phyloP scores from a whole-genome alignment of 2,797 vertebrate genomes.

The Nannoperca obscura region DNA sequence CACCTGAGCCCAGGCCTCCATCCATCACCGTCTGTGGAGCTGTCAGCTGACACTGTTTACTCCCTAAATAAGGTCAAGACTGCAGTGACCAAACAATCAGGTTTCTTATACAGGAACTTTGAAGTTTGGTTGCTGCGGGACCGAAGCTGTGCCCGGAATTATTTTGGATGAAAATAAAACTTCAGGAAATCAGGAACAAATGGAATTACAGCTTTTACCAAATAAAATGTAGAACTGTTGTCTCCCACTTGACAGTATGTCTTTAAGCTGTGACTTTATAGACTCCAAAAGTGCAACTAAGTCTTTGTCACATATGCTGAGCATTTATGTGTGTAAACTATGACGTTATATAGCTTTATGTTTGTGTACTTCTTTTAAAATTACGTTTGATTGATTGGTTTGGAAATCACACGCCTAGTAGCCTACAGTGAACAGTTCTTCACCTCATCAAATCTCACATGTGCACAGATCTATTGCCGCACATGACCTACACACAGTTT shows the following conservation, averaged over 20 bases:
- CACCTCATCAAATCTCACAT: background rate
- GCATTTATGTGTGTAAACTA: background rate
- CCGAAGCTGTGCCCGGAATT: background rate
- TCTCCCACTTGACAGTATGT: background rate
- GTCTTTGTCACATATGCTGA: background rate
- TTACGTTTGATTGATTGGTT: background rate
- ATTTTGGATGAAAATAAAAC: background rate
- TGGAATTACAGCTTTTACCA: background rate
- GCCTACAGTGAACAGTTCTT: background rate
- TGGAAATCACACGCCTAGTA: background rate
- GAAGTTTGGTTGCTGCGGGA: background rate
- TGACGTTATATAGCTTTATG: background rate
- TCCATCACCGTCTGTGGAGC: slow-evolving; percentile 31
- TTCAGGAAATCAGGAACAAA: background rate
- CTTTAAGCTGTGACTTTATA: background rate
- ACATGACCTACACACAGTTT: background rate
- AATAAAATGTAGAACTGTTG: background rate
- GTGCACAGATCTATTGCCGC: background rate
- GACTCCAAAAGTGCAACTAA: background rate
- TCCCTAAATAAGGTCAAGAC: slow-evolving; percentile 27
- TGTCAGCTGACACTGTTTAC: slow-evolving; percentile 19
- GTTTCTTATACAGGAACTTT: slow-evolving; percentile 12
- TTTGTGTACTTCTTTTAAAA: background rate
- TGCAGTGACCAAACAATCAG: slow-evolving; percentile 31
- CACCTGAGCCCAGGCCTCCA: slow-evolving; percentile 21